These are phyloP conservation scores for Sitta carolinensis DNA, from an alignment of 2,797 vertebrate species.

Conservation along the genomic window DNA sequence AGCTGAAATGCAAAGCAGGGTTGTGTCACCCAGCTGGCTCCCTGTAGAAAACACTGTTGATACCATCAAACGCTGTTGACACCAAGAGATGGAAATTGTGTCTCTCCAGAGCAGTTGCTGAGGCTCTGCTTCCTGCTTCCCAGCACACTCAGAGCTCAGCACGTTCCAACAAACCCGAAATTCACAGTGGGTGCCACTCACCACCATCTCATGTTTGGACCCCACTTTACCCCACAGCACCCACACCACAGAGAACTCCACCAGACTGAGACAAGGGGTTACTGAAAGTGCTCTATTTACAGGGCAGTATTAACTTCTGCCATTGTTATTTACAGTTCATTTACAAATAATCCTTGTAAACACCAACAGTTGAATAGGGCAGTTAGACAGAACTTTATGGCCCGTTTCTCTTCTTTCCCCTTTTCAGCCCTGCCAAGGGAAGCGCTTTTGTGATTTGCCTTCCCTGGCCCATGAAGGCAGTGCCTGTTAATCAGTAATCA, in stretches of 20 bases:
- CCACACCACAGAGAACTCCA: fast-evolving
- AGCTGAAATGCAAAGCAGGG: not conserved
- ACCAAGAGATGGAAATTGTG: fast-evolving
- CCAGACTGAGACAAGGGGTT: not conserved
- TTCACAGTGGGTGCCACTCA: not conserved
- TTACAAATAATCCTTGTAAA: not conserved
- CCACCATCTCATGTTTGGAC: not conserved
- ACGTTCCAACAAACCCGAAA: not conserved
- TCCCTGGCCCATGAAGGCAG: not conserved
- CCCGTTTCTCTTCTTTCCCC: not conserved
- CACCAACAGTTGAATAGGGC: not conserved
- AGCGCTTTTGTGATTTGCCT: not conserved
- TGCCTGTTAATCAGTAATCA: not conserved
- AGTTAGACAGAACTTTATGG: not conserved
- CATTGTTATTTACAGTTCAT: not conserved
- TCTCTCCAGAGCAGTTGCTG: not conserved
- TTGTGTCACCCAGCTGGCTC: not conserved
- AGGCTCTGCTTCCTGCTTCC: not conserved
- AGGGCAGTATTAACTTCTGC: not conserved
- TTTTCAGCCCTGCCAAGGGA: not conserved
- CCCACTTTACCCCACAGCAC: fast-evolving
- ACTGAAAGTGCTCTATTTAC: not conserved
- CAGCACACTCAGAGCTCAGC: not conserved
- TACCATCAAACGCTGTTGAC: not conserved
- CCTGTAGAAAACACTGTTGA: not conserved